These are phyloP conservation scores for Misgurnus mizolepis DNA, from an alignment of 2,113 vertebrate species.

Conservation along the genomic window DNA sequence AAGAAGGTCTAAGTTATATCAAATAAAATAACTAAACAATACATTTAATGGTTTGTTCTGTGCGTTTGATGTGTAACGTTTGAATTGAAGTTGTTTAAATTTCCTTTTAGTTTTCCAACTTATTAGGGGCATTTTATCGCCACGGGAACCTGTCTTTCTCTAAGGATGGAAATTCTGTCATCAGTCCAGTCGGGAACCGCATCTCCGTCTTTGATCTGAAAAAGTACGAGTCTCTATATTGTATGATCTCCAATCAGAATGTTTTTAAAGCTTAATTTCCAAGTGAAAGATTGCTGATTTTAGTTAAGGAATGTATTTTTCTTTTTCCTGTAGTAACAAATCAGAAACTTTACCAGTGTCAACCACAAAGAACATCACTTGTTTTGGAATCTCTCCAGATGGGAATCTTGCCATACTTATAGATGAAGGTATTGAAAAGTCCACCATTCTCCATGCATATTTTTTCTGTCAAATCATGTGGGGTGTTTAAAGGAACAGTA, in stretches of 20 bases:
- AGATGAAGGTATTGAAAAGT: conserved; percentile 83
- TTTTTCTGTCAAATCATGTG: not conserved
- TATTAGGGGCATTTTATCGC: conserved; percentile 91
- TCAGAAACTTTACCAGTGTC: conserved; percentile 88
- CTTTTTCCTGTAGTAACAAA: conserved; percentile 79
- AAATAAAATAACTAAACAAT: no score
- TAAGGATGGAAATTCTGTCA: conserved; percentile 83
- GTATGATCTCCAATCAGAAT: not conserved
- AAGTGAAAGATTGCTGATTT: not conserved
- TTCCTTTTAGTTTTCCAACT: conserved; percentile 85
- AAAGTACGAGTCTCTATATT: conserved; percentile 76
- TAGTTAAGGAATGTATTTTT: not conserved
- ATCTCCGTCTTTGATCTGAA: conserved; percentile 90
- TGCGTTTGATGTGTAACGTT: not conserved
- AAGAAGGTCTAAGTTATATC: no score
- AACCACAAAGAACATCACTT: conserved; percentile 84
- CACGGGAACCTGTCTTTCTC: conserved; percentile 89
- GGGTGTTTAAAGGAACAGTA: no score
- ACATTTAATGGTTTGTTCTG: no score
- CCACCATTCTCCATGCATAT: not conserved
- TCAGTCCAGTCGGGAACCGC: conserved; percentile 95
- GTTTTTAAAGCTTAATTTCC: not conserved
- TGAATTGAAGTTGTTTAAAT: not conserved
- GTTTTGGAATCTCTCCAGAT: conserved; percentile 88
- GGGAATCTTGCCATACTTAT: conserved; percentile 85